Base-by-base conservation (phyloP, 2,888 invertebrate genomes). In the Drosophila engyochracea region DNA sequence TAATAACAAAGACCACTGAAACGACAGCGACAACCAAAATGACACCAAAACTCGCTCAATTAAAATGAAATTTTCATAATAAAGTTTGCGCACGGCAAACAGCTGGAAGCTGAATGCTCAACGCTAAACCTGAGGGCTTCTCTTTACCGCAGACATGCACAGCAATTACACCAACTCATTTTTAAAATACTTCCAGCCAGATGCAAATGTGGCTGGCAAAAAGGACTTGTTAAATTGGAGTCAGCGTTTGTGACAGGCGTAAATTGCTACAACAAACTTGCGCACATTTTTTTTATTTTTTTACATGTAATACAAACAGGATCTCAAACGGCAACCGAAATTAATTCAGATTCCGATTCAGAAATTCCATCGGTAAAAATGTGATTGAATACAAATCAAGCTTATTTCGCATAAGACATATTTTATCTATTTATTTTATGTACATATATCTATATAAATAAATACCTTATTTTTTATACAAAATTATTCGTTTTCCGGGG, bases 21-120 rank as follows among this genome's bases (percentile, higher is more conserved):
- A 59, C 31, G 67, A 72, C 33, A 62, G 58, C 35, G 59, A 35
- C 49, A 69, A 44, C 44, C 47, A 55, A 37, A 66, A 57, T 33
- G 49, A 70, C 53, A 65, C 47, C 65, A 65, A 69, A 74, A 51
- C 78, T 70, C 77, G 69, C 76, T 77, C 84, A 90, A 90, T 87
- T 90, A 90, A 87, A 89, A 90, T 89, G 76, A 79, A 90, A 89
- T 90, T 90, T 87, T 82, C 86, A 87, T 87, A 89, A 87, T 87
- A 81, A 89, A 82, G 75, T 89, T 85, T 74, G 57, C 41, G 62
- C 39, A 44, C 64, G 70, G 41, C 70, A 68, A 12, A 30, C 44
- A 52, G 14, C 16, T 35, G 14, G n/a, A 74, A 54, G 25, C 53
- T 49, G 44, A 52, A 39, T 25, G 44, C 25, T 47, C 47, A 35